phyloP scores from a whole-genome alignment of 2,113 vertebrate species.

The Cnemophilus loriae region DNA sequence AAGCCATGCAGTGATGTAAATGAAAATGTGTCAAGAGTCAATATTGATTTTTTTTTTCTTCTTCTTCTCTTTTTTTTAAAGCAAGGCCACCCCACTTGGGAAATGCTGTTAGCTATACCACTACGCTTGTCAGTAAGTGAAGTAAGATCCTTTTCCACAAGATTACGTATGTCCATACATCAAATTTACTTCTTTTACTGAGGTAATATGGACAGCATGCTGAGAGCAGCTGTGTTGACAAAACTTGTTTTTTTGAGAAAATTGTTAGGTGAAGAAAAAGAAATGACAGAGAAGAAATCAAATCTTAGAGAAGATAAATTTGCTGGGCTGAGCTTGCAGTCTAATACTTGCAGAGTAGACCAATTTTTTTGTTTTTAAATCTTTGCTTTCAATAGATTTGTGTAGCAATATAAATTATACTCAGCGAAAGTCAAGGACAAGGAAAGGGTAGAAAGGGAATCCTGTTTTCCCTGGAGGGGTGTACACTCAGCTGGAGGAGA shows the following conservation, averaged over 20 bases:
- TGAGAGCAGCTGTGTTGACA: slow-evolving; percentile 13
- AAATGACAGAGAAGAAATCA: slow-evolving; percentile 19
- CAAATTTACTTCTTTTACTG: slow-evolving; percentile 61
- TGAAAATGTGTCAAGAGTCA: slow-evolving; percentile 84
- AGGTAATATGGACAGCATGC: slow-evolving; percentile 26
- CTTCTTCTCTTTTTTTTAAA: slow-evolving; percentile 48
- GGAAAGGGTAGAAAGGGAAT: neutral
- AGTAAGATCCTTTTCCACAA: slow-evolving; percentile 70
- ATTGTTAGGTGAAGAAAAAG: slow-evolving; percentile 13
- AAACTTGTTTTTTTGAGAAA: slow-evolving; percentile 20
- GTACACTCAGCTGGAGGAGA: neutral
- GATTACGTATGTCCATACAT: slow-evolving; percentile 73
- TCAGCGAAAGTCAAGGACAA: neutral
- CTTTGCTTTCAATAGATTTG: neutral
- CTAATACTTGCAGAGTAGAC: neutral
- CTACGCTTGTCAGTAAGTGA: slow-evolving; percentile 67
- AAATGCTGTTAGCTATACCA: slow-evolving; percentile 69
- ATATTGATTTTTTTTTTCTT: slow-evolving; percentile 76
- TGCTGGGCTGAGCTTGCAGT: neutral
- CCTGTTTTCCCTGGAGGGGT: neutral
- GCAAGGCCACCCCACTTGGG: slow-evolving; percentile 64
- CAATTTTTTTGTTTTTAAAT: neutral
- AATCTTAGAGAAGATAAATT: slow-evolving; percentile 45
- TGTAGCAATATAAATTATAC: neutral
- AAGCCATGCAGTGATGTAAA: slow-evolving; percentile 80